Evolutionary conservation across 2,797 vertebrate species (phyloP).

Genomic region (Mus minutoides): DNA sequence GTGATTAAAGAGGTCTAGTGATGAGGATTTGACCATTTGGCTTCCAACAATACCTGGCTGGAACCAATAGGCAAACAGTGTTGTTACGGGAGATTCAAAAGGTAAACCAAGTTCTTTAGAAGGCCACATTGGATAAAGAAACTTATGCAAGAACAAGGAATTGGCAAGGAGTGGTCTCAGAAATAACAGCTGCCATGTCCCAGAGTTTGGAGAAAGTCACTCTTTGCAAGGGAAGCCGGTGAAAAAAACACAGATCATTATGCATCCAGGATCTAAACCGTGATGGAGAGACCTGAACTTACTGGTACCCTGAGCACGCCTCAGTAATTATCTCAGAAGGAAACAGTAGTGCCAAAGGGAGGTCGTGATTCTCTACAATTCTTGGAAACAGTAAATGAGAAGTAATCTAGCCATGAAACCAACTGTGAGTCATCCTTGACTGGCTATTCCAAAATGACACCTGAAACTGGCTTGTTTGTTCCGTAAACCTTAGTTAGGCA

Average conservation of each 20-base stretch:
- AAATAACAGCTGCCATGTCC: background rate
- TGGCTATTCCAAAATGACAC: slow-evolving; percentile 26
- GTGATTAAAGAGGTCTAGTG: background rate
- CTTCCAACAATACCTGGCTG: background rate
- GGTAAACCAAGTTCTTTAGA: background rate
- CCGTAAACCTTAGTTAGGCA: slow-evolving; percentile 65
- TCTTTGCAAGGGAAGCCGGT: slow-evolving; percentile 24
- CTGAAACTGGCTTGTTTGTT: slow-evolving; percentile 4
- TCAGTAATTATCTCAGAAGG: slow-evolving; percentile 63
- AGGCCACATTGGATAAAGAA: background rate
- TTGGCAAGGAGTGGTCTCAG: background rate
- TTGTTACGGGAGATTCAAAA: background rate
- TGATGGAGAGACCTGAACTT: background rate
- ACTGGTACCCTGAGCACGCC: background rate
- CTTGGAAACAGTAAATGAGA: background rate
- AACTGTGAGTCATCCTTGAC: background rate
- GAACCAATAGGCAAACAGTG: background rate
- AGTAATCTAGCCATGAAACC: slow-evolving; percentile 10
- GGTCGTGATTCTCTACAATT: background rate
- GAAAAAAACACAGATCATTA: slow-evolving; percentile 47
- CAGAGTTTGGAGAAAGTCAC: background rate
- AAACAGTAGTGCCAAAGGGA: slow-evolving; percentile 22
- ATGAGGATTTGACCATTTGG: no score
- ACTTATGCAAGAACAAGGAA: background rate
- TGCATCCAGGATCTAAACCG: slow-evolving; percentile 9